Base-by-base conservation (phyloP, 2,113 vertebrate species). In the Cyanistes caeruleus region DNA sequence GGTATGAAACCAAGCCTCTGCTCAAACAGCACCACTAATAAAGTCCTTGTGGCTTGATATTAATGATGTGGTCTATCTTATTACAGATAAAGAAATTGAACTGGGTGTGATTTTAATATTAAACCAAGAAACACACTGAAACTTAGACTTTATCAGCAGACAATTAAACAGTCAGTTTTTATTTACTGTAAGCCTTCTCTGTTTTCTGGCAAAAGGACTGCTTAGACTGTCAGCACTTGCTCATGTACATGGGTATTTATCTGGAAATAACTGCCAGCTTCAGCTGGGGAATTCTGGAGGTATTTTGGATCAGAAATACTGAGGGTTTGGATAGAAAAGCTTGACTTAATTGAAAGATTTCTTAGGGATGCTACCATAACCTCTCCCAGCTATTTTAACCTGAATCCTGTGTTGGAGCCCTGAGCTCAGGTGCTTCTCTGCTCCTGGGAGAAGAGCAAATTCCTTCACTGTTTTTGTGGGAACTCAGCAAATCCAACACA, bases 181-280 rank as follows among this genome's bases (percentile, higher is more conserved):
- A 48, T 87, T 97, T 95, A 92, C 93, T 44, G 93, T 96, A 97
- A 95, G 12, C 20, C 53, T 78, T 64, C 41, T 88, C 1, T 39
- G 3, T 60, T 89, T 93, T 82, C 93, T 95, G 15, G 9, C 28
- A 41, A 89, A 87, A 46, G 92, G 46, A 12, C 48, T 53, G 2
- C 25, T 72, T 53, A 69, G 64, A 44, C 35, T 80, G 20, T 56
- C 55, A 74, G 55, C 25, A 41, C 23, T 88, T 88, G 43, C 13
- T 62, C 48, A 7, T 59, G 6, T 39, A 39, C 35, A 19, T 46
- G 46, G 17, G 43, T 48, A 19, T 80, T 89, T 95, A 77, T 60
- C 67, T 91, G 70, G 59, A 96, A 94, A 76, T 28, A 91, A 60
- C 48, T 80, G 51, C 46, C 46, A 72, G 7, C 24, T 94, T 85